phyloP scores from a whole-genome alignment of 2,888 invertebrate genomes.

The Mesodorylaimus sp. region DNA sequence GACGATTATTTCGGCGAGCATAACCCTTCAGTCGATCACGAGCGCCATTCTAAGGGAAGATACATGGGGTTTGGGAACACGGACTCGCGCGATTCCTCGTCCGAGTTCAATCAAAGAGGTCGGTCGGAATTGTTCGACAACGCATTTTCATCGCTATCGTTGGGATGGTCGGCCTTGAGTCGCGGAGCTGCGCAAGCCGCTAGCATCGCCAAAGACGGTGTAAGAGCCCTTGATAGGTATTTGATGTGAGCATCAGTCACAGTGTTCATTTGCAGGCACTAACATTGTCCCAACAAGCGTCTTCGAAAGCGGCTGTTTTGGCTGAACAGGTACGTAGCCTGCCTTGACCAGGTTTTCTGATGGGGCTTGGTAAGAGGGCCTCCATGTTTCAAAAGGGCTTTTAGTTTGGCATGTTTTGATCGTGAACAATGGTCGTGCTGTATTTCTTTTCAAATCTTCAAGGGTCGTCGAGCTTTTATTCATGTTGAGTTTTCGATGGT shows the following conservation, averaged over 20 bases:
- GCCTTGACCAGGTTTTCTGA: neutral
- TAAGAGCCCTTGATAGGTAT: neutral
- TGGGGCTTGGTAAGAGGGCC: too few species aligned
- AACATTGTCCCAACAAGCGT: neutral
- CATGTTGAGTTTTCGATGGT: too few species aligned
- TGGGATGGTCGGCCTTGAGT: conserved; percentile 12
- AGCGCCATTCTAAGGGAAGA: neutral
- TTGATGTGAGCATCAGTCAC: neutral
- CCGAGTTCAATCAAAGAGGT: neutral
- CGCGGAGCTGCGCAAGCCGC: conserved; percentile 6
- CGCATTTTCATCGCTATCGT: conserved; percentile 3
- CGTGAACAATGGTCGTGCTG: neutral
- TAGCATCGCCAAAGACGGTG: conserved; percentile 9
- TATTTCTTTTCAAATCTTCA: too few species aligned
- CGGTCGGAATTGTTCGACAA: neutral
- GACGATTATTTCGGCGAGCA: conserved; percentile 11
- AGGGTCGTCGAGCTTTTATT: too few species aligned
- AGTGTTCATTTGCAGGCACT: too few species aligned
- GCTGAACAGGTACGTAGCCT: neutral
- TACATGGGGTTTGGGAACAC: conserved; percentile 11
- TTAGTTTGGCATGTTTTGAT: too few species aligned
- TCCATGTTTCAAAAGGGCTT: too few species aligned
- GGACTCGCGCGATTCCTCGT: neutral
- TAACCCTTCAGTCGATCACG: neutral
- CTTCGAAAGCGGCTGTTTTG: conserved; percentile 3